Conservation (phyloP, 2,113 vertebrate species). For the Amblyornis subalaris region DNA sequence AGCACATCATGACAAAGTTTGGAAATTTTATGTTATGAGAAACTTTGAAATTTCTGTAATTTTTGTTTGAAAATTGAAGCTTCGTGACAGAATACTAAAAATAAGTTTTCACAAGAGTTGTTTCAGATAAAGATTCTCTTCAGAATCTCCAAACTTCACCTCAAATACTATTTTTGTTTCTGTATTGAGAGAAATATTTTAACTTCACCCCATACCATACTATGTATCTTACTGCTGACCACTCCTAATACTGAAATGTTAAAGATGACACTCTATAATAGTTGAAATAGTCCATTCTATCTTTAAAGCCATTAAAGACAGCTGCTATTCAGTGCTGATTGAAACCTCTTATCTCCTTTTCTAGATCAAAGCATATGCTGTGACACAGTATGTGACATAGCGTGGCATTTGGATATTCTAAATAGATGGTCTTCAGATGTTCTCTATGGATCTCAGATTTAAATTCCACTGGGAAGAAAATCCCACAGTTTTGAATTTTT, state of each 20-base stretch:
- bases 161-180: background rate
- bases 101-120: fast-evolving
- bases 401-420: background rate
- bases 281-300: conserved; percentile 17
- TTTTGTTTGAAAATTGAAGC: background rate
- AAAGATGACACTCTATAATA: background rate
- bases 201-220: background rate
- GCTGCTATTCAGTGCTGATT: conserved; percentile 31
- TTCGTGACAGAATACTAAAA: background rate
- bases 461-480: background rate
- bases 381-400: background rate
- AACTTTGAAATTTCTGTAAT: background rate
- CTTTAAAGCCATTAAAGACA: conserved; percentile 43
- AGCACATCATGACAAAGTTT: background rate
- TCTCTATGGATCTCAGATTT: background rate
- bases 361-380: background rate
- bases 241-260: background rate
- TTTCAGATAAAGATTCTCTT: background rate
- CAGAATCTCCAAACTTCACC: background rate
- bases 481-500: background rate
- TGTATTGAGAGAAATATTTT: background rate
- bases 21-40: background rate
- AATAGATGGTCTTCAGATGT: background rate
- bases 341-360: conserved; percentile 6
- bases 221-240: background rate